Evolutionary conservation across 1,140 invertebrate genomes (phyloP), one percentile per base, ranked within the genome.

Genomic region (Batillaria attramentaria): DNA sequence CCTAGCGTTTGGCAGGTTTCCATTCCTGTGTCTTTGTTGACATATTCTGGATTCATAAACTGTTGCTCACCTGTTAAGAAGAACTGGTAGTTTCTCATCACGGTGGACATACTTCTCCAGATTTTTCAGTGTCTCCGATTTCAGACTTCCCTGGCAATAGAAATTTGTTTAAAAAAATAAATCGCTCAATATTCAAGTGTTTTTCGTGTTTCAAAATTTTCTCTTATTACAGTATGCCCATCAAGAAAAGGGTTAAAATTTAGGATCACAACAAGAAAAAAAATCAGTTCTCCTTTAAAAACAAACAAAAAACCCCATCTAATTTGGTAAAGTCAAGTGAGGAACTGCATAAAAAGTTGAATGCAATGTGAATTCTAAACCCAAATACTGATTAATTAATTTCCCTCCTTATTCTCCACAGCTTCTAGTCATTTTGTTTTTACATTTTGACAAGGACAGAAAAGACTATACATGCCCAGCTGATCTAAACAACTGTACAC

Each of bases 41-140:
- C n/a, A 54, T n/a, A 54, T 54, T 54, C n/a, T 54, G n/a, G 16
- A 18, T n/a, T 54, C 46, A 54, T 54, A 54, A 54, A n/a, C 46
- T 54, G 46, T 54, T 18, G 16, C 16, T 79, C 79, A 90, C 86
- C 97, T 93, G 0, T 94, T 93, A 20, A 99, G 92, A 72, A 99
- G 94, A 92, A 97, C 95, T 0, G 96, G 96, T 54, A 99, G 92
- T 65, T 96, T 93, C 77, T 95, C 94, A 89, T 99, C 98, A 89
- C 96, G 97, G 87, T 97, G 96, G 24, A 99, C 95, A 89, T 98
- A 99, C 82, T 96, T 93, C 60, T 97, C 95, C 82, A 99, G 87
- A 90, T 98, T 96, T 88, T 97, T 94, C 24, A 96, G 94, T 4
- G 46, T 99, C 84, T 94, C 94, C 72, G 94, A 91, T 91, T 99